Evolutionary conservation across 2,888 invertebrate species (phyloP).

Genomic region (Sphinx pinastri): DNA sequence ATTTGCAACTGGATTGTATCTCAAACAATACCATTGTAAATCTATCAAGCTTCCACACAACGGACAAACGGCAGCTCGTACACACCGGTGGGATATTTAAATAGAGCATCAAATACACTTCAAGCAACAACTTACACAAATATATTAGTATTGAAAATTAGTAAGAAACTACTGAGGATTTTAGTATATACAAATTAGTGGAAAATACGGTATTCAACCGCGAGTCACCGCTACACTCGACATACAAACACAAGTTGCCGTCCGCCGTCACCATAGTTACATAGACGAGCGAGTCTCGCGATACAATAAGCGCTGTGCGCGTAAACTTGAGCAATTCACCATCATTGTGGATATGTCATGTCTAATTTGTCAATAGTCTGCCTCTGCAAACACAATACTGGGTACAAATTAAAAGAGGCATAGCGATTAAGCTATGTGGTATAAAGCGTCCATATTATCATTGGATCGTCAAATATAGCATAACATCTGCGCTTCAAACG

Average conservation of each 20-base stretch:
- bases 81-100: slow-evolving; percentile 24
- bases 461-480: slow-evolving; percentile 1
- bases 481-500: background rate
- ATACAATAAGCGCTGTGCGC: slow-evolving; percentile 9
- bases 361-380: slow-evolving; percentile 6
- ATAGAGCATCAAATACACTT: slow-evolving; percentile 4
- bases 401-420: background rate
- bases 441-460: slow-evolving; percentile 8
- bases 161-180: slow-evolving; percentile 33
- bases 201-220: background rate
- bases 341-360: slow-evolving; percentile 6
- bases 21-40: background rate
- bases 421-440: slow-evolving; percentile 10
- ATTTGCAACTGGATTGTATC: slow-evolving; percentile 10
- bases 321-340: slow-evolving; percentile 18
- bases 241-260: slow-evolving; percentile 34
- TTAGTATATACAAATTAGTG: slow-evolving; percentile 3
- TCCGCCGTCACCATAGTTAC: slow-evolving; percentile 38
- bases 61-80: slow-evolving; percentile 1
- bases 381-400: background rate
- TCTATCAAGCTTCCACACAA: slow-evolving; percentile 11
- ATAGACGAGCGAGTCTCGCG: slow-evolving; percentile 39
- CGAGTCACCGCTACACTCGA: background rate
- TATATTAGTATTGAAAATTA: slow-evolving; percentile 37
- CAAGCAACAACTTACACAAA: slow-evolving; percentile 33